Evolutionary conservation across 2,113 vertebrate species (phyloP), one percentile per base, ranked within the genome.

Genomic region (Chrysemys picta): DNA sequence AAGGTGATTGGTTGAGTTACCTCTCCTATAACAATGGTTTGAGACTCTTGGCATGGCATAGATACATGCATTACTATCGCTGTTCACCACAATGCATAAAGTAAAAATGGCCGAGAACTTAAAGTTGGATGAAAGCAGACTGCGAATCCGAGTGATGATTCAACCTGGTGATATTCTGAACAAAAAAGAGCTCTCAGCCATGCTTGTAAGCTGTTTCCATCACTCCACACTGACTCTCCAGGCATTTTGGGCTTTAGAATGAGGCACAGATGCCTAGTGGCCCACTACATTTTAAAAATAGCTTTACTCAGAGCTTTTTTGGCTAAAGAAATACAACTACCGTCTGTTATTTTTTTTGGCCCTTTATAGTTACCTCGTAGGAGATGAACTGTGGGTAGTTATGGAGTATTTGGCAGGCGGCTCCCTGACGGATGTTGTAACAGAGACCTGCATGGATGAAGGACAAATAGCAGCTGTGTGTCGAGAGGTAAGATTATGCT

Each of bases 351-450:
- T 56, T 85, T 81, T 89, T 38, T 84, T 72, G 82, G 96, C 14
- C 90, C 87, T 4, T 85, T 91, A 6, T 97, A 99, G 99, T 98
- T 99, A 99, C 98, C 99, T 99, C 78, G 99, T 99, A 88, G 99
- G 99, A 16, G 99, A 99, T n/a, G 99, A 99, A 96, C 98, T 99
- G 35, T 99, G 99, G 99, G 99, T 99, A 89, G 99, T 99, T 95
- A 99, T 99, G 99, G 99, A 99, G 97, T 99, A 99, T 96, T 97
- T 99, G 98, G 99, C 99, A 1, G 99, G 99, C 95, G 99, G 99
- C 6, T 99, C 99, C 24, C 96, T 99, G 50, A 99, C 99, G 0
- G 99, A 99, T 3, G 99, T 99, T 0, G 99, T 99, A 90, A 99
- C 99, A 0, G 99, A 99, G 97, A 99, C 99, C 35, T 99, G 99